Base-by-base conservation (phyloP, 2,888 invertebrate species). In the Zele albiditarsus region DNA sequence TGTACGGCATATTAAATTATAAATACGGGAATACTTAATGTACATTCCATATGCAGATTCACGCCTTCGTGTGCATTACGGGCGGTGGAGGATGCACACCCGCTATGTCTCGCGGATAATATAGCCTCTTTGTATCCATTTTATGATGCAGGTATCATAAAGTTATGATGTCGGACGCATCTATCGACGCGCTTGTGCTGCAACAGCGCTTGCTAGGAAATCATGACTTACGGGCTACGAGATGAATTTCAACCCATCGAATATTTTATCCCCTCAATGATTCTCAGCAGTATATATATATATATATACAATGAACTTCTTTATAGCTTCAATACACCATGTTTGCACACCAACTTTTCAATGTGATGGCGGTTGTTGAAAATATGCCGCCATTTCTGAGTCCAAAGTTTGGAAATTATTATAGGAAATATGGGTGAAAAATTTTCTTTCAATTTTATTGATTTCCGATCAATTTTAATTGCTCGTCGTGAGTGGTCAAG, bases 41-140 rank as follows among this genome's bases (percentile, higher is more conserved):
- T 83, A 80, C 82, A 83, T 86, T 88, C 87, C 87, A 87, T 86
- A 88, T 88, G 88, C 87, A 88, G 85, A 88, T 88, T 85, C 85
- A 82, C 84, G 84, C 83, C 83, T 85, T 80, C 82, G 80, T 78
- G 77, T 75, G 78, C 77, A 75, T 80, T 81, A 80, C 77, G 79
- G 79, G 72, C 76, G 76, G 74, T 74, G 79, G n/a, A 53, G 20
- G 20, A 8, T 8, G n/a, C 20, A 20, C 53, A 20, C 20, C 20
- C 77, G 73, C 78, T 81, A 74, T 74, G 78, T 78, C 69, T 38
- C 12, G 72, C 73, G 69, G 80, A 84, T 83, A 85, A 87, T 86
- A 86, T 83, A 82, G 82, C 83, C 86, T 84, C 86, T 87, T 86
- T 86, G 87, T 87, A 86, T 84, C 86, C 84, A 82, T 87, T 88